A percentile compares a stretch with the other conserved stretches of the same genome.
phyloP scores from a whole-genome alignment of 1,140 invertebrate genomes.

The Patella vulgata region DNA sequence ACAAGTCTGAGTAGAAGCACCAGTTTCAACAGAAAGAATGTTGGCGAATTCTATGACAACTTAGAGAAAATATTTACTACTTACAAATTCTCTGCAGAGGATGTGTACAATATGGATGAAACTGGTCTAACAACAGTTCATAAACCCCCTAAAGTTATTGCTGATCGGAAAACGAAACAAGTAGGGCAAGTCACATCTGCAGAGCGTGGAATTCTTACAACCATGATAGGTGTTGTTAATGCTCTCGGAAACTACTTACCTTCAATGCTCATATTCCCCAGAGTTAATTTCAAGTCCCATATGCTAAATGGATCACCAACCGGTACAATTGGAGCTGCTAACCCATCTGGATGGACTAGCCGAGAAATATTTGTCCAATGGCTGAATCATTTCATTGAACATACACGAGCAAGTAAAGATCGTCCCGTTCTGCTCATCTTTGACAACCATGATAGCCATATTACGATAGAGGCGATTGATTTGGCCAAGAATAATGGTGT shows the following conservation, averaged over 20 bases:
- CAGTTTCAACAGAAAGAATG: constrained; percentile 64
- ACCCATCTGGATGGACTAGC: constrained; percentile 69
- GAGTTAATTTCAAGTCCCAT: constrained; percentile 47
- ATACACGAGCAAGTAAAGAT: constrained; percentile 62
- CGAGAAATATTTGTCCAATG: constrained; percentile 52
- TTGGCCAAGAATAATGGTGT: too few species aligned
- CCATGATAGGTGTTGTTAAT: constrained; percentile 21
- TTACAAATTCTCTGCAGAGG: constrained; percentile 13
- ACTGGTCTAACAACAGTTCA: constrained; percentile 33
- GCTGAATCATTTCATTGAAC: neutral
- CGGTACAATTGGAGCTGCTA: constrained; percentile 61
- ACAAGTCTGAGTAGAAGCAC: constrained; percentile 59
- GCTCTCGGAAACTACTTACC: constrained; percentile 49
- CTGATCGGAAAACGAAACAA: constrained; percentile 24
- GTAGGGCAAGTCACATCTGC: constrained; percentile 27
- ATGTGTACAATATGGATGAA: constrained; percentile 40
- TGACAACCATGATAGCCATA: constrained; percentile 62
- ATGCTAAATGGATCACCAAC: constrained; percentile 66
- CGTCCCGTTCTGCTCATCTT: constrained; percentile 67
- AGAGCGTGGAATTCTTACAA: constrained; percentile 30
- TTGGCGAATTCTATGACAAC: constrained; percentile 21
- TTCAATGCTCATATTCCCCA: constrained; percentile 55
- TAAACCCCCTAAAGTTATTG: constrained; percentile 26
- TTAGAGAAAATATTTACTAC: constrained; percentile 13
- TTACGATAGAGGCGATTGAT: too few species aligned